These are phyloP conservation scores for Fragum whitleyi DNA, from an alignment of 2,888 invertebrate genomes.

Conservation along the genomic window DNA sequence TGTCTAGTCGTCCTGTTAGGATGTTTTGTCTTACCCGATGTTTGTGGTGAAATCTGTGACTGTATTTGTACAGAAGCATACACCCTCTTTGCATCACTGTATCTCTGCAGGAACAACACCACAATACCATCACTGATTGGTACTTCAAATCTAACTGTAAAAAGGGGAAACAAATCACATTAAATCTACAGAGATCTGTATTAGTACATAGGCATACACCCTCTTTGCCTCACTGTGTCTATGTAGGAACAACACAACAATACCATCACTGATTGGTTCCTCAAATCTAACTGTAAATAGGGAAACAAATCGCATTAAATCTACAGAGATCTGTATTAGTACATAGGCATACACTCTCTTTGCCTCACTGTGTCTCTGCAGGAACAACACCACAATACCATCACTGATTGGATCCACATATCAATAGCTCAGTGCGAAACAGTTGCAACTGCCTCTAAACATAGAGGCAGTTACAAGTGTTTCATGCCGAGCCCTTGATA, in stretches of 20 bases:
- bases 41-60: constrained; percentile 79
- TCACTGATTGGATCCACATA: constrained; percentile 89
- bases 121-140: constrained; percentile 92
- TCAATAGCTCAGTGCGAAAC: too few relatives aligned
- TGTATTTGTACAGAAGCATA: constrained; percentile 95
- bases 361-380: constrained; percentile 92
- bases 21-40: constrained; percentile 1
- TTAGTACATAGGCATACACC: constrained; percentile 94
- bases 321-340: constrained; percentile 92
- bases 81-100: constrained; percentile 90
- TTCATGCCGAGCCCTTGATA: too few relatives aligned
- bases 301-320: too few relatives aligned
- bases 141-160: neutral
- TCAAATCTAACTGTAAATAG: neutral
- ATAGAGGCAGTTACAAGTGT: too few relatives aligned
- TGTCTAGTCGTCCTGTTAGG: too few relatives aligned
- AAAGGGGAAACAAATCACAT: too few relatives aligned
- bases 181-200: too few relatives aligned
- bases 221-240: constrained; percentile 91
- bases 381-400: constrained; percentile 92
- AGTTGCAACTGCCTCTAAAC: too few relatives aligned
- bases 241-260: constrained; percentile 93
- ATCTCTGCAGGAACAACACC: constrained; percentile 92
- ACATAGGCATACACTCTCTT: constrained; percentile 94
- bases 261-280: constrained; percentile 92